These are phyloP conservation scores for Etia nguti DNA, from an alignment of 2,113 vertebrate genomes.

Conservation along the genomic window DNA sequence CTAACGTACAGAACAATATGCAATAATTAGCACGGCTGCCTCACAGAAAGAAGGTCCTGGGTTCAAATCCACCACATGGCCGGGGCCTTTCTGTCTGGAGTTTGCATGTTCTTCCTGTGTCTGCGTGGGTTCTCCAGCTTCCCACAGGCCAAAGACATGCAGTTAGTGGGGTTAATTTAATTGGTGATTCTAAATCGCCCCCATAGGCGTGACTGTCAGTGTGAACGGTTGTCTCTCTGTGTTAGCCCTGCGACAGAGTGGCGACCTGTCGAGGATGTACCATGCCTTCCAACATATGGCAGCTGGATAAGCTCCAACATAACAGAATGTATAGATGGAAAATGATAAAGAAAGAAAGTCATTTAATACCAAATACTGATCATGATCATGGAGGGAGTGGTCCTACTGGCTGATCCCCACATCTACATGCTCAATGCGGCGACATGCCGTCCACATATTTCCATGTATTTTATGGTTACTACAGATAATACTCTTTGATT, in stretches of 20 bases:
- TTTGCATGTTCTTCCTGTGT: background rate
- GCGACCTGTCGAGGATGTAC: background rate
- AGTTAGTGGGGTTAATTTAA: background rate
- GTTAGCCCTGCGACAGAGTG: background rate
- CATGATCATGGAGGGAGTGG: background rate
- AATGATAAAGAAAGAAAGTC: background rate
- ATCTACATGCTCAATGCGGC: background rate
- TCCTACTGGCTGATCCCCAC: background rate
- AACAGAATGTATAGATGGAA: background rate
- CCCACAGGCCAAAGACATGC: background rate
- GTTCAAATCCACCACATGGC: background rate
- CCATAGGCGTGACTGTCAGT: background rate
- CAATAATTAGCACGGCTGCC: background rate
- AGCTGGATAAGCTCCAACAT: background rate
- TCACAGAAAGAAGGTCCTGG: background rate
- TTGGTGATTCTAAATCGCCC: background rate
- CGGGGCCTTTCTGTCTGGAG: background rate
- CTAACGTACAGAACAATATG: background rate
- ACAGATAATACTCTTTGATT: rapidly evolving
- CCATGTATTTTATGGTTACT: background rate
- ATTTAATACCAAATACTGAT: background rate
- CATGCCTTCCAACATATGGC: background rate
- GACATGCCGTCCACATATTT: rapidly evolving
- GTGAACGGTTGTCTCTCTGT: background rate
- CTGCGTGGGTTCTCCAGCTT: background rate